Evolutionary conservation across 2,888 invertebrate genomes (phyloP).

Genomic region (Choreutis nemorana): DNA sequence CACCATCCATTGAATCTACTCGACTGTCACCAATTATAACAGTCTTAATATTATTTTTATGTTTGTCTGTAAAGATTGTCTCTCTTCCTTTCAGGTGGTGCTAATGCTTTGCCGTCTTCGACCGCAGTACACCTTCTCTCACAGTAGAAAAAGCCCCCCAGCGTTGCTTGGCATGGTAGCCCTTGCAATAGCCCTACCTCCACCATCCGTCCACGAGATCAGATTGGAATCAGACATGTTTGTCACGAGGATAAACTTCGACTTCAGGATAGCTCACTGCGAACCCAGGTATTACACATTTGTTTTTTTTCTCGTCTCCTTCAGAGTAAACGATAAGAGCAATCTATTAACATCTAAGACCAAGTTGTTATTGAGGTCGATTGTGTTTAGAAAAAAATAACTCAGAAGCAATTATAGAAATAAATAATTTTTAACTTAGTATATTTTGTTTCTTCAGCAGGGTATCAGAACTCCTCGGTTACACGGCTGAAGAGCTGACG

Average conservation of each 20-base stretch:
- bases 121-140: slow-evolving; percentile 92
- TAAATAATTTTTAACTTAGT: slow-evolving; percentile 5
- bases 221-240: slow-evolving; percentile 95
- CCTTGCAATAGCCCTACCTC: slow-evolving; percentile 93
- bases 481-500: slow-evolving; percentile 91
- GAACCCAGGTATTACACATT: slow-evolving; percentile 98
- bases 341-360: no score
- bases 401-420: neutral
- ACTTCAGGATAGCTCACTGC: slow-evolving; percentile 96
- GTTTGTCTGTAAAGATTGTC: no score
- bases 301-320: no score
- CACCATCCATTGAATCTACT: no score
- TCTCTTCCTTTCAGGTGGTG: slow-evolving; percentile 79
- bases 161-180: slow-evolving; percentile 94
- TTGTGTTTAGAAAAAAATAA: neutral
- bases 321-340: no score
- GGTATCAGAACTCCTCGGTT: slow-evolving; percentile 92
- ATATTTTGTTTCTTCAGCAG: slow-evolving; percentile 56
- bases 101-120: slow-evolving; percentile 89
- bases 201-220: slow-evolving; percentile 97
- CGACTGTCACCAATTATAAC: no score
- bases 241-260: slow-evolving; percentile 94
- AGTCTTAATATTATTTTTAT: no score
- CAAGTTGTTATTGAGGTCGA: no score
- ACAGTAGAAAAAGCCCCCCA: slow-evolving; percentile 86